Evolutionary conservation across 2,888 invertebrate species (phyloP).

Genomic region (Tetramorium bicarinatum): DNA sequence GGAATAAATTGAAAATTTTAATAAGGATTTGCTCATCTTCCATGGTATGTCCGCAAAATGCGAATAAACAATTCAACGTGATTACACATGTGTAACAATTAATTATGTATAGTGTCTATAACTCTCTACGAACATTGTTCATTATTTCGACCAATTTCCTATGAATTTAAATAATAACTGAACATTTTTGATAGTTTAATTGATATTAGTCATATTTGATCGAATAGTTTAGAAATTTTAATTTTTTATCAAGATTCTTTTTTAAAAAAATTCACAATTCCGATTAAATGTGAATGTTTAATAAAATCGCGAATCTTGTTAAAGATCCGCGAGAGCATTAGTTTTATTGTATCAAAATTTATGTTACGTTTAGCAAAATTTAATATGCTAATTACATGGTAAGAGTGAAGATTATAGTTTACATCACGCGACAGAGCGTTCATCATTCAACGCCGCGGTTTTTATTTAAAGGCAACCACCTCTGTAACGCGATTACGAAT

Average conservation of each 20-base stretch:
- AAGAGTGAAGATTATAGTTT: slow-evolving; percentile 12
- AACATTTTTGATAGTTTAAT: background rate
- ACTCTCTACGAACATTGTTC: background rate
- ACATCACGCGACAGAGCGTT: background rate
- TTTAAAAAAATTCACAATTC: background rate
- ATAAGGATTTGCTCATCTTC: background rate
- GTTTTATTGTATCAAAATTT: background rate
- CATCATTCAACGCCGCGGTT: slow-evolving; percentile 17
- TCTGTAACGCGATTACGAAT: slow-evolving; percentile 14
- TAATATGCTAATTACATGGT: slow-evolving; percentile 6
- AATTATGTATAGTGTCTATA: slow-evolving; percentile 1
- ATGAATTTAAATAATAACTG: background rate
- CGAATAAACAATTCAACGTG: background rate
- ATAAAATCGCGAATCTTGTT: background rate
- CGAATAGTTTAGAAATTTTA: background rate
- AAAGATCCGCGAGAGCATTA: background rate
- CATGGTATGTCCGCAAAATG: background rate
- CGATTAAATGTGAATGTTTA: background rate
- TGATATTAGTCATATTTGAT: background rate
- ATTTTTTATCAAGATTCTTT: background rate
- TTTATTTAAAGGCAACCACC: slow-evolving; percentile 12
- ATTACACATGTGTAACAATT: background rate
- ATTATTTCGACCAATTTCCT: background rate
- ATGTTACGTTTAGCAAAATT: background rate
- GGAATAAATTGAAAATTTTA: background rate